Base-by-base conservation (phyloP, 2,888 invertebrate species). In the Cordilura impudica region DNA sequence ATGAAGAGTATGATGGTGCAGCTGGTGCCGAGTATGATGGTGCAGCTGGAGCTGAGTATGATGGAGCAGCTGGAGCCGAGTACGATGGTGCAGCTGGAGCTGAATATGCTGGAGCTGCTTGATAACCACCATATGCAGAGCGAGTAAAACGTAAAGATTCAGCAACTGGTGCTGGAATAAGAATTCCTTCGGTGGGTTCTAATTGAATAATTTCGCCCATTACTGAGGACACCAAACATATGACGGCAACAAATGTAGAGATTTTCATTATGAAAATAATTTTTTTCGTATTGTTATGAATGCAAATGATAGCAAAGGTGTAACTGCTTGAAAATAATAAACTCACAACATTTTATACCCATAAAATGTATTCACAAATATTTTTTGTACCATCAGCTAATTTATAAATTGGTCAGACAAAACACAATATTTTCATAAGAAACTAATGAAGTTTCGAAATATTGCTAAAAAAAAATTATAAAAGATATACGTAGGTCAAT, bases 121-220 rank as follows among this genome's bases (percentile, higher is more conserved):
- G 18, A 71, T 70, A 63, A 43, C 67, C 65, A 19, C 49, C 69
- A 73, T 73, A 77, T 29, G 70, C 49, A 6, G 65, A 65, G 14
- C 81, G 79, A 56, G 77, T 54, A 18, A 79, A 67, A 10, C 87
- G 87, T 65, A 87, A 80, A 49, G 84, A 83, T 67, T 88, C 84
- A 12, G 86, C 88, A 67, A 86, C 45, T n/a, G 86, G 86, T 1
- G 85, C 88, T 31, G 88, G 87, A 39, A 87, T 87, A n/a, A 87
- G 82, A 61, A 88, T 87, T 21, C 88, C 87, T 35, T 85, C 87
- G 0, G 86, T 84, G 18, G 87, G 85, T 78, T 87, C 86, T 81
- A 87, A 67, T 49, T 86, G 87, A 76, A 87, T 87, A n/a, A 83
- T 83, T 70, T 84, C 84, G 2, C 82, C 83, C 2, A 77, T 60